Conservation (phyloP, 2,888 invertebrate genomes). For the Trissolcus brochymenae region DNA sequence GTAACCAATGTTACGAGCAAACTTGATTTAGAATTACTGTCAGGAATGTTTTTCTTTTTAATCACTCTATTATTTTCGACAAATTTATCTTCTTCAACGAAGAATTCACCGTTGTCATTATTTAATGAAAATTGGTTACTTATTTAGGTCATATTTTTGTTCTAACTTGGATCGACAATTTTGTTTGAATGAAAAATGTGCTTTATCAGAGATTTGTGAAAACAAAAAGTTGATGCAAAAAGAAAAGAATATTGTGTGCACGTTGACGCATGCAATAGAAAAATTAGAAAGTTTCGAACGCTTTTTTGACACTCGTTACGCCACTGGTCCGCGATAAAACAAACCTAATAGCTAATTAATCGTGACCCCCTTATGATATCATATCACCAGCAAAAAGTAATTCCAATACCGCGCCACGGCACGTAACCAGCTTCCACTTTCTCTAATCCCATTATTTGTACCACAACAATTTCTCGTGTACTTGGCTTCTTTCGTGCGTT, state of each 20-base stretch:
- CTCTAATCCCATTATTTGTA: conserved; percentile 52
- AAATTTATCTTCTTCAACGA: too few species aligned
- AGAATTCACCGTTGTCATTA: too few species aligned
- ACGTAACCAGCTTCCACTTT: conserved; percentile 51
- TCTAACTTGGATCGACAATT: too few species aligned
- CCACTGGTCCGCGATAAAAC: conserved; percentile 38
- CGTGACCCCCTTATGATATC: conserved; percentile 52
- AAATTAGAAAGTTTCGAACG: conserved; percentile 40
- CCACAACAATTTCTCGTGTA: conserved; percentile 36
- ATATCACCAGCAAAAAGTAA: conserved; percentile 53
- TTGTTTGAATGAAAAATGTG: too few species aligned
- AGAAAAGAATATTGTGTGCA: too few species aligned
- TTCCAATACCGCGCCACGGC: conserved; percentile 35
- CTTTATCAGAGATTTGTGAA: too few species aligned
- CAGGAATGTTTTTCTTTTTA: neutral
- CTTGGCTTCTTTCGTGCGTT: conserved; percentile 29
- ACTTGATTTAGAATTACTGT: conserved; percentile 18
- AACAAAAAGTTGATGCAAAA: too few species aligned
- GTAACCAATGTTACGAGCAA: conserved; percentile 20
- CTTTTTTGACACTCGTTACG: conserved; percentile 37
- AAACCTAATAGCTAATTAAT: conserved; percentile 48
- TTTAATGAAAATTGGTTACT: too few species aligned
- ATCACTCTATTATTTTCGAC: too few species aligned
- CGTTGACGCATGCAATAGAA: neutral
- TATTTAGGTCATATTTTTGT: too few species aligned